Evolutionary conservation across 2,113 vertebrate genomes (phyloP).

Genomic region (Alces alces): DNA sequence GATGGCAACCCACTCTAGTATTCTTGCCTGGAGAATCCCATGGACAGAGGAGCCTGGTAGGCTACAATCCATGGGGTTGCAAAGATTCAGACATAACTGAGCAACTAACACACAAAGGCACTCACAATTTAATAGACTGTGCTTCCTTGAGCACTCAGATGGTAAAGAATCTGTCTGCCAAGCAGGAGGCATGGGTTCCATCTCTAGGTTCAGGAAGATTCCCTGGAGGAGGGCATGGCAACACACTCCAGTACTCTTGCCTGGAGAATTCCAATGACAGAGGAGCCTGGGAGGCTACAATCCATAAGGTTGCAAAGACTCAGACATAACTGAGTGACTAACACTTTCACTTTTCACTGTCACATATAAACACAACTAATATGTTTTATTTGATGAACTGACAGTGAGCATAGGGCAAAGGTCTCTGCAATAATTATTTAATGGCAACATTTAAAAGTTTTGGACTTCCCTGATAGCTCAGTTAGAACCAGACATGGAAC

Average conservation of each 20-base stretch:
- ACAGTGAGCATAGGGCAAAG: not conserved
- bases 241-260: not conserved
- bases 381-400: not conserved
- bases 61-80: not conserved
- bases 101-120: not conserved
- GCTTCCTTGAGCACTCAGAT: not conserved
- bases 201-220: not conserved
- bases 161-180: not conserved
- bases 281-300: not conserved
- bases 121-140: not conserved
- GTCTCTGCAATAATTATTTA: not conserved
- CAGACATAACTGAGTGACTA: not conserved
- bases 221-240: not conserved
- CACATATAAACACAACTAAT: not conserved
- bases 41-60: not conserved
- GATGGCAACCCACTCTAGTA: not conserved
- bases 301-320: not conserved
- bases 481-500: not conserved
- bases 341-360: not conserved
- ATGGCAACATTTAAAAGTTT: not conserved
- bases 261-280: not conserved
- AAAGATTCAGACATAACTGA: not conserved
- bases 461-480: not conserved
- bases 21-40: not conserved
- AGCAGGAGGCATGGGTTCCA: not conserved